Conservation (phyloP, 2,797 vertebrate species). For the Novumbra hubbsi region DNA sequence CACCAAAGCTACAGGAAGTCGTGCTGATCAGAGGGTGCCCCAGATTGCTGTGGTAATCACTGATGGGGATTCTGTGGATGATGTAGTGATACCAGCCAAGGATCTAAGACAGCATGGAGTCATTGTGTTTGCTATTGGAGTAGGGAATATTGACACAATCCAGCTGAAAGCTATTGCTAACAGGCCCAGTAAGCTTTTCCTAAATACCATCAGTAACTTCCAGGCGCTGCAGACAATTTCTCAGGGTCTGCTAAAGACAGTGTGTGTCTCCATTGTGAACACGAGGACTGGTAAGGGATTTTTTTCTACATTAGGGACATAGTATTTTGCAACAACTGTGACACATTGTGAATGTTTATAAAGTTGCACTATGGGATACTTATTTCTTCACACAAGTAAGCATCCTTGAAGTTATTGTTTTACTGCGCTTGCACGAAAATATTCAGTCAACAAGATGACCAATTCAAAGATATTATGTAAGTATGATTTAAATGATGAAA, state of each 20-base stretch:
- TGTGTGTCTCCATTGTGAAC: constrained; percentile 69
- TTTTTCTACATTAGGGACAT: neutral
- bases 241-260: constrained; percentile 55
- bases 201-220: constrained; percentile 63
- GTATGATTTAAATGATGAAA: neutral
- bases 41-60: constrained; percentile 81
- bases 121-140: constrained; percentile 74
- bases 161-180: constrained; percentile 74
- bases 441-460: neutral
- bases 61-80: constrained; percentile 72
- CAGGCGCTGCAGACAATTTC: constrained; percentile 63
- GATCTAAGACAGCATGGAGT: constrained; percentile 67
- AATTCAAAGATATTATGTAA: neutral
- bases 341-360: neutral
- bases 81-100: constrained; percentile 58
- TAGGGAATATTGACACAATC: constrained; percentile 58
- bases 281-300: constrained; percentile 70
- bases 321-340: neutral
- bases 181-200: constrained; percentile 69
- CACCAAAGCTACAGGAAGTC: constrained; percentile 66
- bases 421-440: neutral
- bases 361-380: neutral
- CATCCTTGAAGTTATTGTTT: neutral
- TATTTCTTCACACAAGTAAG: constrained; percentile 2
- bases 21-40: constrained; percentile 62